Conservation (phyloP, 2,888 invertebrate species). For the Barypeithes pellucidus region DNA sequence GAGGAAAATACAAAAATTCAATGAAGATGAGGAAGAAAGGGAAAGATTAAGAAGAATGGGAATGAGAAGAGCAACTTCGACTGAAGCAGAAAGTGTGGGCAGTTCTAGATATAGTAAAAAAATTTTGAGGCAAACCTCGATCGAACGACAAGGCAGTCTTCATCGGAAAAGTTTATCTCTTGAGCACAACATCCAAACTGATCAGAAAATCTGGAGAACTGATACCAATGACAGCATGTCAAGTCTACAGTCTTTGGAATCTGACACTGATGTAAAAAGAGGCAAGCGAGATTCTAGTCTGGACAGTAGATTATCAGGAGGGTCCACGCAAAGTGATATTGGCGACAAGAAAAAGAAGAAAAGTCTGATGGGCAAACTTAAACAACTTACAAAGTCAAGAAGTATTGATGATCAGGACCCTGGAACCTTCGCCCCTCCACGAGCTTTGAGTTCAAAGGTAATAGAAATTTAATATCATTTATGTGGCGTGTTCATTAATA, state of each 20-base stretch:
- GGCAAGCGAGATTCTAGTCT: slow-evolving; percentile 83
- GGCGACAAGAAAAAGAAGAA: slow-evolving; percentile 83
- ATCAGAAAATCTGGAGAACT: slow-evolving; percentile 86
- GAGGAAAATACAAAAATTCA: slow-evolving; percentile 70
- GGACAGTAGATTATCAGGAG: slow-evolving; percentile 88
- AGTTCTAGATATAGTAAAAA: slow-evolving; percentile 56
- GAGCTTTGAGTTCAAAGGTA: slow-evolving; percentile 61
- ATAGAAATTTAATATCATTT: not conserved
- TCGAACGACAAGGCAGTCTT: slow-evolving; percentile 71
- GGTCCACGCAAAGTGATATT: slow-evolving; percentile 89
- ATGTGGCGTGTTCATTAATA: too few species aligned
- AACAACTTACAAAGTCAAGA: slow-evolving; percentile 88
- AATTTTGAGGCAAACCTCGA: slow-evolving; percentile 52
- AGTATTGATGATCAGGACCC: slow-evolving; percentile 82
- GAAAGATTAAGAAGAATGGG: slow-evolving; percentile 70
- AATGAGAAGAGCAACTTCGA: slow-evolving; percentile 74
- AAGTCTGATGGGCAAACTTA: slow-evolving; percentile 87
- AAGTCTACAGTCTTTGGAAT: slow-evolving; percentile 78
- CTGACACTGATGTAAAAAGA: slow-evolving; percentile 74
- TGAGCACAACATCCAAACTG: slow-evolving; percentile 77
- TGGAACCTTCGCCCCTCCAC: slow-evolving; percentile 65
- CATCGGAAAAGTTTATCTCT: slow-evolving; percentile 82
- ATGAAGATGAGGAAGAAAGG: slow-evolving; percentile 73
- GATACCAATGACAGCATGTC: slow-evolving; percentile 90
- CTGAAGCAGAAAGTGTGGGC: slow-evolving; percentile 76